Base-by-base conservation (phyloP, 23 tunicate genomes). In the Ciona savignyi region DNA sequence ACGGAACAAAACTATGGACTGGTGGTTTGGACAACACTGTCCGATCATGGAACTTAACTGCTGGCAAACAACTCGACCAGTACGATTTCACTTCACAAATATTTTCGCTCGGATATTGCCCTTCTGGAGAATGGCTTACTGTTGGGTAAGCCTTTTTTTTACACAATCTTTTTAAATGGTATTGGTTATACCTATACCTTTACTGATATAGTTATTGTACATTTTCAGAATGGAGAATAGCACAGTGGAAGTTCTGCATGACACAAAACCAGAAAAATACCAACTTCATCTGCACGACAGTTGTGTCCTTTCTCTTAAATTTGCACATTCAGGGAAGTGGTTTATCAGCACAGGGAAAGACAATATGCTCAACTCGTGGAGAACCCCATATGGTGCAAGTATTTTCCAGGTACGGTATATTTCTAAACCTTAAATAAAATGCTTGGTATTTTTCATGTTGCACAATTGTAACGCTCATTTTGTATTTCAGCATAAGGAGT, bases 91-190 rank as follows among this genome's bases (percentile, higher is more conserved):
- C 65, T 27, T 76, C 93, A 32, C 98, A 92, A 66, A 77, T 92
- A 32, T 92, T 92, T 71, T 86, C 98, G 28, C 81, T 92, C 21
- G 98, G 98, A 25, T 92, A 81, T 66, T 80, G 93, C 56, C 93
- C 93, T 4, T 62, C 86, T 6, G 97, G 97, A 23, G 93, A 92
- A 29, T 92, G 98, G 98, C 71, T 92, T 22, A 77, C 98, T 60
- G 98, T 92, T 0, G 98, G 98, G 98, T 92, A 73, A 64, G 98
- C n/a, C n/a, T n/a, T n/a, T n/a, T n/a, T n/a, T n/a, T n/a, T n/a
- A n/a, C n/a, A n/a, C n/a, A n/a, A n/a, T n/a, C n/a, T n/a, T n/a
- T n/a, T n/a, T n/a, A n/a, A n/a, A n/a, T n/a, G n/a, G n/a, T n/a
- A n/a, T n/a, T n/a, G n/a, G n/a, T n/a, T n/a, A n/a, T n/a, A n/a